phyloP scores from a whole-genome alignment of 2,888 invertebrate species.

The Digitonthophagus gazella region DNA sequence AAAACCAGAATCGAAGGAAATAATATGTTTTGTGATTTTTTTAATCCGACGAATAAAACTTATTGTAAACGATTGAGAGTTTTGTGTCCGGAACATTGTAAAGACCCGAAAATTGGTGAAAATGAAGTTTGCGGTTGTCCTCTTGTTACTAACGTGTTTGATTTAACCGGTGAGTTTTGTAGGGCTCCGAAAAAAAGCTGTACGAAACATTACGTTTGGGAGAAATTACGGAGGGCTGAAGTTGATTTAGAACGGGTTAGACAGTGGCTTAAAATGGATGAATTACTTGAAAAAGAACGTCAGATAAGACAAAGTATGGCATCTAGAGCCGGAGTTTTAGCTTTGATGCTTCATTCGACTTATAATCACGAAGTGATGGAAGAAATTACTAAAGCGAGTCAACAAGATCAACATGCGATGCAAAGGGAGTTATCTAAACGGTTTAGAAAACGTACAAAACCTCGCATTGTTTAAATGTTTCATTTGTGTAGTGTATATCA shows the following conservation, averaged over 20 bases:
- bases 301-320: conserved; percentile 73
- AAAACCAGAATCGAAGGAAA: conserved; percentile 93
- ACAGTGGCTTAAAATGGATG: conserved; percentile 92
- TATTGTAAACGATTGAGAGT: conserved; percentile 95
- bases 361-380: conserved; percentile 92
- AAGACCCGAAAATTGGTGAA: conserved; percentile 85
- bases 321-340: conserved; percentile 86
- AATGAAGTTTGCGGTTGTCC: conserved; percentile 93
- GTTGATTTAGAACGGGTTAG: conserved; percentile 91
- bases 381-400: conserved; percentile 57
- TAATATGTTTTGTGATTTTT: conserved; percentile 97
- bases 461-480: conserved; percentile 29
- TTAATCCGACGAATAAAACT: conserved; percentile 81
- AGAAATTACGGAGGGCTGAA: conserved; percentile 89
- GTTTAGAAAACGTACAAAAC: conserved; percentile 35
- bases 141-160: conserved; percentile 78
- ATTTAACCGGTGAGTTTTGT: conserved; percentile 84
- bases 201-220: conserved; percentile 92
- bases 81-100: conserved; percentile 96
- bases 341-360: conserved; percentile 94
- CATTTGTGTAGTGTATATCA: too few relatives aligned
- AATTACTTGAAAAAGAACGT: conserved; percentile 89
- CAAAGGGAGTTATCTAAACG: conserved; percentile 51
- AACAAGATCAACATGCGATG: conserved; percentile 54
- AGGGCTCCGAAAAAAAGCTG: conserved; percentile 86